Conservation (phyloP, 1,140 invertebrate genomes). For the Trachymyrmex cornetzi region DNA sequence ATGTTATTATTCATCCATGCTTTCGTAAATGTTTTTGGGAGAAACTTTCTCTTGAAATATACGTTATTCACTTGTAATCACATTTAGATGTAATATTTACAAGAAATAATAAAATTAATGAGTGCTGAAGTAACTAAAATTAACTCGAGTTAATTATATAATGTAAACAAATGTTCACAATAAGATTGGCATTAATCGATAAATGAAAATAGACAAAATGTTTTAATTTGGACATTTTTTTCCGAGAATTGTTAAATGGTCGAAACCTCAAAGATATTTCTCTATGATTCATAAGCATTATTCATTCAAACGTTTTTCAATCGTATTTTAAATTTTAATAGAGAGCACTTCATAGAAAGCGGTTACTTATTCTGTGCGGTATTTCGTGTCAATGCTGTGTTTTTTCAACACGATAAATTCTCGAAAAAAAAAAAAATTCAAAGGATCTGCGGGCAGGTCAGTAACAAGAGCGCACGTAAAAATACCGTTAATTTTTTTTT, state of each 20-base stretch:
- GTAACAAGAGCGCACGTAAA: not conserved
- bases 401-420: conserved; percentile 39
- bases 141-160: not conserved
- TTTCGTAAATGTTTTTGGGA: not conserved
- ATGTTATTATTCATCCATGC: not conserved
- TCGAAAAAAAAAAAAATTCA: conserved; percentile 19
- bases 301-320: not conserved
- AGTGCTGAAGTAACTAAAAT: not conserved
- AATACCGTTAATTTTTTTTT: conserved; percentile 42
- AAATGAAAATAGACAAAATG: not conserved
- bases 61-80: not conserved
- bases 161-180: not conserved
- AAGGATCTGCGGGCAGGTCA: not conserved
- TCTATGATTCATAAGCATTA: conserved; percentile 13
- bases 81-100: not conserved
- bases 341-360: not conserved
- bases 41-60: not conserved
- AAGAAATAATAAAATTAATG: not conserved
- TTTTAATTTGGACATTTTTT: conserved; percentile 2
- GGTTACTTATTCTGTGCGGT: not conserved
- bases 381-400: not conserved
- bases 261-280: not conserved
- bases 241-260: not conserved
- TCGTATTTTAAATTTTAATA: not conserved
- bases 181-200: not conserved